Percentiles rank a stretch among this genome's conserved stretches.
Evolutionary conservation across 2,888 invertebrate genomes (phyloP).

Genomic region (Zaprionus lineosus): DNA sequence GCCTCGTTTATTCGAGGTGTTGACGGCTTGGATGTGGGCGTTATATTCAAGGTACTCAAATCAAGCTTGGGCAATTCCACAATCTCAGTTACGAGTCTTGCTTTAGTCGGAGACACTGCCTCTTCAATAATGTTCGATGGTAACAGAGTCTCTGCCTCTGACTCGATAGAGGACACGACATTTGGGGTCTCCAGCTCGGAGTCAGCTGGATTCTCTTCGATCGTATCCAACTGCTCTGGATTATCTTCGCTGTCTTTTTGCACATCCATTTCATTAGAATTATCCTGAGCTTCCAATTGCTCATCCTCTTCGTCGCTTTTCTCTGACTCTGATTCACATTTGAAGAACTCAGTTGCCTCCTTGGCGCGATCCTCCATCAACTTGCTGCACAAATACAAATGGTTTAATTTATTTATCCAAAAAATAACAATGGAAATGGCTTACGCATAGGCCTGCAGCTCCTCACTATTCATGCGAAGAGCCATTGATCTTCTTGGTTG

Average conservation of each 20-base stretch:
- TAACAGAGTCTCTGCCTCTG: not conserved
- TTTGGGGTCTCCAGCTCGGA: too few species aligned
- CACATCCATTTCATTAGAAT: too few species aligned
- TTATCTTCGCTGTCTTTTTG: slow-evolving; percentile 41
- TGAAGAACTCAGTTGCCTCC: slow-evolving; percentile 89
- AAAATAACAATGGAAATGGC: slow-evolving; percentile 5
- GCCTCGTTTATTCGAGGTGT: slow-evolving; percentile 62
- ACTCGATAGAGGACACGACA: not conserved
- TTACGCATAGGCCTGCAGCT: slow-evolving; percentile 87
- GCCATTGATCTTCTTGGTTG: slow-evolving; percentile 57
- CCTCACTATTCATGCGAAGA: slow-evolving; percentile 87
- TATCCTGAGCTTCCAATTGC: slow-evolving; percentile 25
- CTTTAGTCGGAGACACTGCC: slow-evolving; percentile 29
- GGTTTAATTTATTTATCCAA: too few species aligned
- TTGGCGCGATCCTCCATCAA: slow-evolving; percentile 88
- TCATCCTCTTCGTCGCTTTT: slow-evolving; percentile 35
- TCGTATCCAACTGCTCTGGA: slow-evolving; percentile 6
- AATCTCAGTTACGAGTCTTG: slow-evolving; percentile 54
- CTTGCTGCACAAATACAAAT: slow-evolving; percentile 83
- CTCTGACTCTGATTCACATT: slow-evolving; percentile 85
- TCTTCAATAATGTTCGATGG: not conserved
- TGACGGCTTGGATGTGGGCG: slow-evolving; percentile 48
- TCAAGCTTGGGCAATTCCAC: slow-evolving; percentile 75
- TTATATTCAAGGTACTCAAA: slow-evolving; percentile 58
- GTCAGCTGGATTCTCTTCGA: too few species aligned